Conservation (phyloP, 2,113 vertebrate genomes). For the Sceloporus undulatus region DNA sequence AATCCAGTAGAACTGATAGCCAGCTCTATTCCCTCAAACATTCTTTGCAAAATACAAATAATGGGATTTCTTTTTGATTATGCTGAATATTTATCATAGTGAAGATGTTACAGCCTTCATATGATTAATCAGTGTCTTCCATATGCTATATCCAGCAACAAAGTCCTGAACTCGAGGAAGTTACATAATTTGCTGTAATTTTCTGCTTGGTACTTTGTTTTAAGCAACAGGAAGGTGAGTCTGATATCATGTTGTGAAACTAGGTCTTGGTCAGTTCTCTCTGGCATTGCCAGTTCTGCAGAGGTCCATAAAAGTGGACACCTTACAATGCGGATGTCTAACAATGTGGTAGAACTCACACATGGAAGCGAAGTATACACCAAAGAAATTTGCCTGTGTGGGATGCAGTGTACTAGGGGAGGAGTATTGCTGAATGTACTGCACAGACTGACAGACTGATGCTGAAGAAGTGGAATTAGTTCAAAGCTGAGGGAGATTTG, state of each 20-base stretch:
- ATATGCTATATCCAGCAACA: not conserved
- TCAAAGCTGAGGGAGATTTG: not conserved
- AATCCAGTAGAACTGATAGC: not conserved
- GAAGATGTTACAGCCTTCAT: not conserved
- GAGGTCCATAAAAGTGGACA: not conserved
- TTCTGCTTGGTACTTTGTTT: not conserved
- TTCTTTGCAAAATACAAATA: not conserved
- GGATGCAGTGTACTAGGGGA: no score
- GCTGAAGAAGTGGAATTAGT: not conserved
- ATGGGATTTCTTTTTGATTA: not conserved
- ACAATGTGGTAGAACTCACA: not conserved
- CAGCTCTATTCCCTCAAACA: not conserved
- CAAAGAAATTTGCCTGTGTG: not conserved
- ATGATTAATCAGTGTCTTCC: not conserved
- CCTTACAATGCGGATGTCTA: not conserved
- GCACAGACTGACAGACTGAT: not conserved
- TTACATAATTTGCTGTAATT: not conserved
- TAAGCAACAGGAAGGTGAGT: not conserved
- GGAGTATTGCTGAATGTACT: no score
- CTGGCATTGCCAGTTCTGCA: not conserved
- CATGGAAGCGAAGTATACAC: not conserved
- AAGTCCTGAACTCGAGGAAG: not conserved
- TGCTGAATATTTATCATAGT: not conserved
- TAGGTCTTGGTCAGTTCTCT: not conserved
- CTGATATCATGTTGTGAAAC: not conserved